A percentile compares a stretch with the other conserved stretches of the same genome.
phyloP scores from a whole-genome alignment of 2,113 vertebrate species.

The Neotoma lepida region DNA sequence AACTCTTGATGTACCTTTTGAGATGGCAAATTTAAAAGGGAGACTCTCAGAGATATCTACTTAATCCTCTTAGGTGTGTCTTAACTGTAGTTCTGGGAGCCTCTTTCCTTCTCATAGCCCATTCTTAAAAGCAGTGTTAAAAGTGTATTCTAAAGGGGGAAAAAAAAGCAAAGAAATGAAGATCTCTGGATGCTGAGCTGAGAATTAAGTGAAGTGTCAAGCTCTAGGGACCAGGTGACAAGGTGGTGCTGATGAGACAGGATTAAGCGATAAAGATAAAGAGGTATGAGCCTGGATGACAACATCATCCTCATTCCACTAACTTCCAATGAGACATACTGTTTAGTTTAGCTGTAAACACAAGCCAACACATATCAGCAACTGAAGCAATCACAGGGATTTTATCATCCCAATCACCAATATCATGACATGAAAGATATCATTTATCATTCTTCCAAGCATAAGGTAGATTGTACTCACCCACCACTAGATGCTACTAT shows the following conservation, averaged over 20 bases:
- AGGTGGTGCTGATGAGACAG: not conserved
- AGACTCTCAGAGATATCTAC: not conserved
- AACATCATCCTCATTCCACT: not conserved
- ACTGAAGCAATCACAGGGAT: not conserved
- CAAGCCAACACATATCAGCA: not conserved
- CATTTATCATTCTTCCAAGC: not conserved
- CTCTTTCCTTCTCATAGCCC: not conserved
- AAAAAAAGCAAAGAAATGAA: not conserved
- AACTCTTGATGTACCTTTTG: not conserved
- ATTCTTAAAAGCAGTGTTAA: not conserved
- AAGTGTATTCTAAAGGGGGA: not conserved
- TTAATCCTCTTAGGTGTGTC: not conserved
- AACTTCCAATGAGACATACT: not conserved
- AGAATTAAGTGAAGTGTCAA: not conserved
- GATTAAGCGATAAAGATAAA: not conserved
- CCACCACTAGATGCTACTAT: not conserved
- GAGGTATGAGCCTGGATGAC: not conserved
- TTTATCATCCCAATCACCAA: not conserved
- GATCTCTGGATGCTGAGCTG: not conserved
- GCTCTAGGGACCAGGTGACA: not conserved
- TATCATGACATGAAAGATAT: not conserved
- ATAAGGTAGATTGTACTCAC: not conserved
- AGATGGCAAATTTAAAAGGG: not conserved
- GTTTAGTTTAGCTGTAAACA: not conserved
- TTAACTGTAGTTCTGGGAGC: not conserved